Evolutionary conservation across 2,113 vertebrate genomes (phyloP), one percentile per base, ranked within the genome.

Genomic region (Rhizomys pruinosus): DNA sequence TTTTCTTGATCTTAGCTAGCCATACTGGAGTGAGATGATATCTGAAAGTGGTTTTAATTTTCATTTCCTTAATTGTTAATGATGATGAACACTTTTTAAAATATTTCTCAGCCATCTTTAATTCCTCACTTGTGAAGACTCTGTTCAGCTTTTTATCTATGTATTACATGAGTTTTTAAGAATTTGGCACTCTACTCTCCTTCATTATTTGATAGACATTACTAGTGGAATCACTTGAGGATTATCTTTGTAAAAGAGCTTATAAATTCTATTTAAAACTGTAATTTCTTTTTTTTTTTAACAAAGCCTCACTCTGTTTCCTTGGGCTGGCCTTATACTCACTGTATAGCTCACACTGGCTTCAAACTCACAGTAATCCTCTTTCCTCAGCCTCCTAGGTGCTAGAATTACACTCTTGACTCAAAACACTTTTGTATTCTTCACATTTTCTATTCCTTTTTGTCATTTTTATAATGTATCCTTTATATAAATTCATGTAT

Each of bases 101-200:
- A n/a, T n/a, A n/a, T n/a, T n/a, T n/a, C n/a, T n/a, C n/a, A n/a
- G n/a, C n/a, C n/a, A n/a, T n/a, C n/a, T n/a, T n/a, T n/a, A n/a
- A n/a, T n/a, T n/a, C n/a, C n/a, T n/a, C n/a, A n/a, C n/a, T n/a
- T n/a, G n/a, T n/a, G n/a, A n/a, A n/a, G n/a, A n/a, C n/a, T n/a
- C n/a, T n/a, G n/a, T n/a, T n/a, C n/a, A n/a, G n/a, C n/a, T n/a
- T n/a, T 91, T 77, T 39, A 19, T 72, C n/a, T 57, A 32, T 69
- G 66, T 73, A 90, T 37, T 72, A 71, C 27, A 55, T 94, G 10
- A 85, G 10, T 37, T 59, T 93, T 61, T 94, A 20, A 73, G 29
- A 91, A 68, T 74, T 22, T 87, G 47, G 2, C 25, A 89, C 61
- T 94, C 11, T 81, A n/a, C 88, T 82, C 90, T 86, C 69, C 37